A percentile compares a stretch with the other conserved stretches of the same genome.
These are phyloP conservation scores for Netelia virgata DNA, from an alignment of 2,888 invertebrate species.

Conservation along the genomic window DNA sequence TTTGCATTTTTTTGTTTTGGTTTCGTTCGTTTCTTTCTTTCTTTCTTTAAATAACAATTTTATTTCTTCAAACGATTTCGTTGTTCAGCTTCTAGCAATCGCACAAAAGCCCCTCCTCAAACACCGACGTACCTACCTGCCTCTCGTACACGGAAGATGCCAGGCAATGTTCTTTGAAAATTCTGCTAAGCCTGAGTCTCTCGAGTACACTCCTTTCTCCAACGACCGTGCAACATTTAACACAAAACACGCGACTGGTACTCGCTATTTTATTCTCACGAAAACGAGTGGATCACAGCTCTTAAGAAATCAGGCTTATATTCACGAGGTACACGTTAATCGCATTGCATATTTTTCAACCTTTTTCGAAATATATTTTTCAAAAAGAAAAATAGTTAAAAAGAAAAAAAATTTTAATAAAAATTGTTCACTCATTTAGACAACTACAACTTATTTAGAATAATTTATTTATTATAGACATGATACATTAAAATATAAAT, in stretches of 20 bases:
- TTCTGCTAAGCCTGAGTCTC: not conserved
- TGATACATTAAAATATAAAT: too few species aligned
- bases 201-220: not conserved
- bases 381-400: too few species aligned
- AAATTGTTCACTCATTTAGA: too few species aligned
- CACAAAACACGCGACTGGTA: not conserved
- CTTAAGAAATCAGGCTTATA: too few species aligned
- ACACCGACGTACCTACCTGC: not conserved
- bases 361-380: too few species aligned
- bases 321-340: too few species aligned
- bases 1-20: not conserved
- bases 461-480: too few species aligned
- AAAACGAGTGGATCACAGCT: too few species aligned
- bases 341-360: too few species aligned
- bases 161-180: not conserved
- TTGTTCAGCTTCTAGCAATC: not conserved
- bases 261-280: too few species aligned
- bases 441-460: too few species aligned
- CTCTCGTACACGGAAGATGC: not conserved
- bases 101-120: conserved; percentile 18
- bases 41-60: not conserved
- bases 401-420: too few species aligned
- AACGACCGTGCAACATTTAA: conserved; percentile 35
- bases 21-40: not conserved
- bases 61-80: conserved; percentile 14